These are phyloP conservation scores for Hedya salicella DNA, from an alignment of 2,888 invertebrate species.

Conservation along the genomic window DNA sequence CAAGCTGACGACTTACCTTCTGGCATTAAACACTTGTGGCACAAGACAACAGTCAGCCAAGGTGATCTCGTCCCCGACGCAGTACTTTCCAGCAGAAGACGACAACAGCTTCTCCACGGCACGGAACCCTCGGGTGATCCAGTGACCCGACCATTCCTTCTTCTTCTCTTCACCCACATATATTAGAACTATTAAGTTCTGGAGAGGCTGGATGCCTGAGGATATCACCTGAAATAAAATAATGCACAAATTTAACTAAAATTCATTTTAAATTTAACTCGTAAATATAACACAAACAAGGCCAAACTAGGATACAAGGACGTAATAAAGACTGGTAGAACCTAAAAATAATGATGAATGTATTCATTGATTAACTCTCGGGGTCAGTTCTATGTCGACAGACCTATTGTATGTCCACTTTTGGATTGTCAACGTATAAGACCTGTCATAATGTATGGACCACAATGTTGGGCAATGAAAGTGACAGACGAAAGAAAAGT, in stretches of 20 bases:
- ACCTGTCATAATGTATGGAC: too few species aligned
- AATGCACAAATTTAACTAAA: background rate
- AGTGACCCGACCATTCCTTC: conserved; percentile 96
- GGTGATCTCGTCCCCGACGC: conserved; percentile 96
- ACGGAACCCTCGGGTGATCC: conserved; percentile 95
- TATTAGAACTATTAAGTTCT: conserved; percentile 95
- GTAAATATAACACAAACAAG: too few species aligned
- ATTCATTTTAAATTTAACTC: too few species aligned
- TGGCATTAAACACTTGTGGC: conserved; percentile 97
- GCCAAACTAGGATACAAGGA: too few species aligned
- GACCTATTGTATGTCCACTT: too few species aligned
- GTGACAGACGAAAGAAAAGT: too few species aligned
- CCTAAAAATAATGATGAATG: too few species aligned
- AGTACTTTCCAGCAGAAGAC: conserved; percentile 94
- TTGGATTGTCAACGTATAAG: too few species aligned
- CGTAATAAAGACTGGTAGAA: too few species aligned
- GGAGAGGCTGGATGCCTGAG: conserved; percentile 98
- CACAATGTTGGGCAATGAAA: too few species aligned
- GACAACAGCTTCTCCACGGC: conserved; percentile 95
- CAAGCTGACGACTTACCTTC: conserved; percentile 84
- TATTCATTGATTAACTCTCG: too few species aligned
- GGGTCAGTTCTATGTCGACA: too few species aligned
- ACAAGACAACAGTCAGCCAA: conserved; percentile 98
- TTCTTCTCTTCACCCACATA: conserved; percentile 95
- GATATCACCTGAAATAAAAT: conserved; percentile 87